Conservation (phyloP, 2,888 invertebrate genomes). For the Caenorhabditis plicata region DNA sequence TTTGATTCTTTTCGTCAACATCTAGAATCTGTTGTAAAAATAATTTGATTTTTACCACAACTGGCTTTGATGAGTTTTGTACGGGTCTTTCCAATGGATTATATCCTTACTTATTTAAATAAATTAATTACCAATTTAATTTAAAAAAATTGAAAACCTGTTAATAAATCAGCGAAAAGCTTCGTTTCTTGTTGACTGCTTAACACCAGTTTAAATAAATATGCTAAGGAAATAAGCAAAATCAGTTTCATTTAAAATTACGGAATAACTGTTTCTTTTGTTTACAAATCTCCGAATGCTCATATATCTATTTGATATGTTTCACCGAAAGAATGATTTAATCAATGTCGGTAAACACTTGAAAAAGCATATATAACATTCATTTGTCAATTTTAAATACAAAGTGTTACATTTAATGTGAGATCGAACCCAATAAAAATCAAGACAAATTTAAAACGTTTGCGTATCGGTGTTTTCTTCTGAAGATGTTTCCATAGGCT, state of each 20-base stretch:
- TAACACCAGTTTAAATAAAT: too few relatives aligned
- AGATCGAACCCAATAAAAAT: background rate
- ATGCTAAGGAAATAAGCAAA: background rate
- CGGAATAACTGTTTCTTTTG: too few relatives aligned
- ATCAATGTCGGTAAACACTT: too few relatives aligned
- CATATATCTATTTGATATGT: too few relatives aligned
- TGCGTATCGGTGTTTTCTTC: slow-evolving; percentile 1
- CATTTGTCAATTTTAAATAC: too few relatives aligned
- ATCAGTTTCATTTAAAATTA: too few relatives aligned
- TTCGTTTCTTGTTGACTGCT: slow-evolving; percentile 32
- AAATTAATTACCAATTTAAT: background rate
- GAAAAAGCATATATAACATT: too few relatives aligned
- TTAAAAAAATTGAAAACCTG: slow-evolving; percentile 17
- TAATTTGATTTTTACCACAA: slow-evolving; percentile 67
- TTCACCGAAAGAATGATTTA: too few relatives aligned
- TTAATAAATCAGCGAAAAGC: slow-evolving; percentile 36
- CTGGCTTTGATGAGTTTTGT: slow-evolving; percentile 66
- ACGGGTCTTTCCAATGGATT: slow-evolving; percentile 68
- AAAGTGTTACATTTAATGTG: too few relatives aligned
- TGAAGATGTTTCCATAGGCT: too few relatives aligned
- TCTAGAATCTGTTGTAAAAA: slow-evolving; percentile 69
- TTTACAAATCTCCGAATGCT: too few relatives aligned
- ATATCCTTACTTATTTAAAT: slow-evolving; percentile 52
- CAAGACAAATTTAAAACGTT: background rate
- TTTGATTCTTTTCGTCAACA: slow-evolving; percentile 66